Conservation (phyloP, 2,888 invertebrate genomes). For the Sabellastarte sp. region DNA sequence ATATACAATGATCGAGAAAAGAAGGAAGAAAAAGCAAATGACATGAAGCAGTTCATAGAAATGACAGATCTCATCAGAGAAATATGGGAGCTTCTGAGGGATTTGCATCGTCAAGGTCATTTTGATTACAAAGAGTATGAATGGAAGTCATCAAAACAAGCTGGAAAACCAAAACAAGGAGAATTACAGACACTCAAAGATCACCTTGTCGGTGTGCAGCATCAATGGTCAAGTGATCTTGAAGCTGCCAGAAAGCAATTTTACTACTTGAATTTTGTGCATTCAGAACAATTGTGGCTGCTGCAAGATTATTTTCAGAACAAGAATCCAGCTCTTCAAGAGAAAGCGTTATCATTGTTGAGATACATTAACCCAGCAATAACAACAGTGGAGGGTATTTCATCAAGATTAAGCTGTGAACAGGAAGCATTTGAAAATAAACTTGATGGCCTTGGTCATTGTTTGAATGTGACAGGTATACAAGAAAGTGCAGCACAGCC, state of each 20-base stretch:
- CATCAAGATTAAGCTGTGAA: neutral
- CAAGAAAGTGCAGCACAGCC: neutral
- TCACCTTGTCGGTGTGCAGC: too few species aligned
- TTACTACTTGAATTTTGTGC: neutral
- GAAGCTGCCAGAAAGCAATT: neutral
- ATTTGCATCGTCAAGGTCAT: neutral
- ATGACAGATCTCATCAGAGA: neutral
- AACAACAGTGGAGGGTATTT: too few species aligned
- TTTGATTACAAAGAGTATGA: neutral
- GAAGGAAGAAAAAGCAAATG: neutral
- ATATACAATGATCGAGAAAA: neutral
- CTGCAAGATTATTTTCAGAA: neutral
- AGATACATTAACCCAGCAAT: neutral
- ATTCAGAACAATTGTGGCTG: neutral
- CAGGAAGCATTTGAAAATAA: neutral
- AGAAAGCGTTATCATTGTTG: neutral
- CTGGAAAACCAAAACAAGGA: too few species aligned
- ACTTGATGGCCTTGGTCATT: neutral
- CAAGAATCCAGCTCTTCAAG: too few species aligned
- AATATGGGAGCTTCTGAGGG: neutral
- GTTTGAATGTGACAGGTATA: neutral
- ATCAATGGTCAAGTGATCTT: too few species aligned
- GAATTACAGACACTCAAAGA: too few species aligned
- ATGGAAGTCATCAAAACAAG: too few species aligned
- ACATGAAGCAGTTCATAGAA: neutral